phyloP scores from a whole-genome alignment of 2,888 invertebrate species.

The Gymnocheta viridis region DNA sequence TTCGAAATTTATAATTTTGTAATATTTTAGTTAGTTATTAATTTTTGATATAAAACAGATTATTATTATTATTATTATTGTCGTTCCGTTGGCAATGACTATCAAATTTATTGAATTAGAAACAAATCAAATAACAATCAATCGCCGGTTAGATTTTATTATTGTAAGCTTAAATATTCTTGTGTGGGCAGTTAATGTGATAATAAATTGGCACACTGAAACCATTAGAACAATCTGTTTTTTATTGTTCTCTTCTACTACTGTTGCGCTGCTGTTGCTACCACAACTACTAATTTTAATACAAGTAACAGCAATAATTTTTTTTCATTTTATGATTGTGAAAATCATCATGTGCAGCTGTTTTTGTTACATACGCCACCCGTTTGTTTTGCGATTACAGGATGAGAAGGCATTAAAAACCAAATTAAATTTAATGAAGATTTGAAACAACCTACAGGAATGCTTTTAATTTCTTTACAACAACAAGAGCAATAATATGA shows the following conservation, averaged over 20 bases:
- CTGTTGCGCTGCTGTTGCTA: neutral
- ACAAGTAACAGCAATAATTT: neutral
- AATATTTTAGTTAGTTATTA: neutral
- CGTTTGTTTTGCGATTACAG: slow-evolving; percentile 22
- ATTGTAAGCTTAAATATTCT: slow-evolving; percentile 6
- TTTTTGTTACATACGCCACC: neutral
- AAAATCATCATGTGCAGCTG: slow-evolving; percentile 49
- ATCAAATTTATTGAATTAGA: slow-evolving; percentile 2
- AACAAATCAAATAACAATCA: slow-evolving; percentile 14
- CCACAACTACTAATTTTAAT: slow-evolving; percentile 1
- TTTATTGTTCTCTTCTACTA: neutral
- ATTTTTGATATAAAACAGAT: neutral
- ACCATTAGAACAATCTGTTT: slow-evolving; percentile 41
- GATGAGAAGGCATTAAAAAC: slow-evolving; percentile 59
- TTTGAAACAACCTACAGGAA: slow-evolving; percentile 57
- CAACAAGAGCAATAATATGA: neutral
- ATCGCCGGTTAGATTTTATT: slow-evolving; percentile 28
- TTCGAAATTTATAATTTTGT: neutral
- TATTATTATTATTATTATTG: neutral
- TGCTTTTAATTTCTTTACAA: slow-evolving; percentile 18
- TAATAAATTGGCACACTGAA: slow-evolving; percentile 61
- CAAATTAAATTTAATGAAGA: slow-evolving; percentile 68
- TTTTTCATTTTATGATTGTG: slow-evolving; percentile 11
- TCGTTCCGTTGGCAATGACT: neutral
- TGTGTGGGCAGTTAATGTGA: slow-evolving; percentile 64